Evolutionary conservation across 2,797 vertebrate species (phyloP).

Genomic region (Labeo calbasu): DNA sequence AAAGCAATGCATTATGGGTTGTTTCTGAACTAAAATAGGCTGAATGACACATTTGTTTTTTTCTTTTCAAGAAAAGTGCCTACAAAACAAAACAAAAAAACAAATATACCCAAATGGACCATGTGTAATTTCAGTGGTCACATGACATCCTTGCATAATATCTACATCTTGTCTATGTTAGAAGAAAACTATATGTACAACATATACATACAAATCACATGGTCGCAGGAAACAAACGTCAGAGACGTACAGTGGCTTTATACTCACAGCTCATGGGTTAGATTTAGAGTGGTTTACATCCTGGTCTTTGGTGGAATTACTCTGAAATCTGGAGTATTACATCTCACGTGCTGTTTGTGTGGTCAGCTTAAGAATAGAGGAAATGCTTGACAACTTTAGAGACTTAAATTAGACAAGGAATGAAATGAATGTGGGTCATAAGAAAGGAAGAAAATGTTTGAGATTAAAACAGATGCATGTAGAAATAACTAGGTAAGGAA

Average conservation of each 20-base stretch:
- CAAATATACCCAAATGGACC: neutral
- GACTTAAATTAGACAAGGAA: neutral
- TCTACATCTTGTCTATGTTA: constrained; percentile 49
- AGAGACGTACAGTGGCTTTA: constrained; percentile 32
- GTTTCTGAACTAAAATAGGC: constrained; percentile 14
- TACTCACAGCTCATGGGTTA: constrained; percentile 6
- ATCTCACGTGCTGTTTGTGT: neutral
- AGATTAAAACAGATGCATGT: neutral
- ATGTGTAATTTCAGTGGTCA: constrained; percentile 27
- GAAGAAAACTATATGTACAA: constrained; percentile 66
- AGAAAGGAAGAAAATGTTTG: neutral
- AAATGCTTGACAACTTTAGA: neutral
- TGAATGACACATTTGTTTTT: neutral
- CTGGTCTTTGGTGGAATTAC: constrained; percentile 34
- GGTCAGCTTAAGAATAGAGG: neutral
- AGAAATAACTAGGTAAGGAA: neutral
- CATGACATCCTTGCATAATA: constrained; percentile 38
- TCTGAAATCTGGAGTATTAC: neutral
- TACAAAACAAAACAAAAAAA: neutral
- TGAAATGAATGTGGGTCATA: neutral
- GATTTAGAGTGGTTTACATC: constrained; percentile 8
- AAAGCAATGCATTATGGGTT: constrained; percentile 11
- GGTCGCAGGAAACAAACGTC: constrained; percentile 6
- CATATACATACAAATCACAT: constrained; percentile 68
- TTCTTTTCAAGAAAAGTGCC: neutral